Conservation (phyloP, 2,888 invertebrate genomes). For the Metacarcinus magister region DNA sequence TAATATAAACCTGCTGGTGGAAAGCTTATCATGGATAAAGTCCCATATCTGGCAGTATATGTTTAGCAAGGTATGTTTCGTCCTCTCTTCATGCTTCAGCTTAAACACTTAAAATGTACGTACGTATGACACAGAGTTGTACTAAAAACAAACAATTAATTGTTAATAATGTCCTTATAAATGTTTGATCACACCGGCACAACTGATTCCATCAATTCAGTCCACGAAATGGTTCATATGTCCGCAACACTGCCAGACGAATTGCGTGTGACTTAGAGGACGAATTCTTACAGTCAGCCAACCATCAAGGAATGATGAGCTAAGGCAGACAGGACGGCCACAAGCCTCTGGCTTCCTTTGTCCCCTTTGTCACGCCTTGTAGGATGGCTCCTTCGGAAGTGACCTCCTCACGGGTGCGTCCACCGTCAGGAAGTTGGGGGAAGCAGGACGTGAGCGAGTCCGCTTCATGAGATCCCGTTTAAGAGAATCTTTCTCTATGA, state of each 20-base stretch:
- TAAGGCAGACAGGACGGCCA: background rate
- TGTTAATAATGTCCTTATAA: background rate
- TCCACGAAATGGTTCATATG: background rate
- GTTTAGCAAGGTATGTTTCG: background rate
- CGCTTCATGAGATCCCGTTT: background rate
- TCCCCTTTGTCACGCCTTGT: background rate
- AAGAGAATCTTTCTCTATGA: background rate
- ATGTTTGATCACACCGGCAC: background rate
- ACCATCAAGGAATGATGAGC: background rate
- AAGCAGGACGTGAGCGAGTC: background rate
- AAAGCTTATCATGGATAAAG: too few relatives aligned
- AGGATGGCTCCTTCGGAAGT: background rate
- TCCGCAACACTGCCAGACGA: background rate
- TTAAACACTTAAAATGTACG: background rate
- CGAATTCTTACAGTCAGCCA: background rate
- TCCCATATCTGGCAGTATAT: too few relatives aligned
- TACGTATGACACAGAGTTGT: background rate
- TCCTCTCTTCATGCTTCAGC: background rate
- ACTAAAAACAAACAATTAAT: background rate
- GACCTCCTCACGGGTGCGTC: background rate
- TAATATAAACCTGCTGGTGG: too few relatives aligned
- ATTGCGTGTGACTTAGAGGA: background rate
- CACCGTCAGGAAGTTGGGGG: background rate
- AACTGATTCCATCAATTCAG: background rate
- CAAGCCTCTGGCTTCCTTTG: background rate